phyloP scores from a whole-genome alignment of 1,140 invertebrate genomes.

The Subanguina moxae region DNA sequence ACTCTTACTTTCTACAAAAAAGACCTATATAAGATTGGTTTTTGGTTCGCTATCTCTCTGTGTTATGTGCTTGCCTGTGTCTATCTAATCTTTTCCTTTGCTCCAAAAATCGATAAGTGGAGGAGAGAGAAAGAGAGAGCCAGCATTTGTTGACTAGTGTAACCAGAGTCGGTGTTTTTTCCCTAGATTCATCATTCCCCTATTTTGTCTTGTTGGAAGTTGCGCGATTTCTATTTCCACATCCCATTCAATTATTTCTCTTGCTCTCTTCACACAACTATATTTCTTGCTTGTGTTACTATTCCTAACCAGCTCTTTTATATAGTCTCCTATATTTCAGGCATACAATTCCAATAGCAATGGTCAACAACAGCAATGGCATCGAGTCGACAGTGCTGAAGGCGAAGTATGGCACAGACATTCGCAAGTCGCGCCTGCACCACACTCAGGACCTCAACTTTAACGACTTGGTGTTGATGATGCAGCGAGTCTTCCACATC shows the following conservation, averaged over 20 bases:
- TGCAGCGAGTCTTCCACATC: slow-evolving; percentile 45
- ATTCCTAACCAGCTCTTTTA: neutral
- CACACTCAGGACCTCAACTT: slow-evolving; percentile 45
- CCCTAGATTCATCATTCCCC: neutral
- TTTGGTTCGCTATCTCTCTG: too few relatives aligned
- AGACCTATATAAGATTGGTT: neutral
- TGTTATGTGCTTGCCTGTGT: too few relatives aligned
- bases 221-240: slow-evolving; percentile 2
- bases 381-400: slow-evolving; percentile 30
- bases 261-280: neutral
- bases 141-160: neutral
- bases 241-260: neutral
- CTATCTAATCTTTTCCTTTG: too few relatives aligned
- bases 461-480: slow-evolving; percentile 45
- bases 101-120: too few relatives aligned
- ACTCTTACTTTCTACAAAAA: neutral
- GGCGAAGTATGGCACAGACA: slow-evolving; percentile 38
- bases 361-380: neutral
- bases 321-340: too few relatives aligned
- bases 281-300: neutral
- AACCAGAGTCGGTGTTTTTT: slow-evolving; percentile 3
- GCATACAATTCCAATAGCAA: neutral
- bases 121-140: too few relatives aligned
- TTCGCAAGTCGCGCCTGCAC: slow-evolving; percentile 42
- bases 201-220: slow-evolving; percentile 6